Base-by-base conservation (phyloP, 2,797 vertebrate species). In the Sebastes cheni region DNA sequence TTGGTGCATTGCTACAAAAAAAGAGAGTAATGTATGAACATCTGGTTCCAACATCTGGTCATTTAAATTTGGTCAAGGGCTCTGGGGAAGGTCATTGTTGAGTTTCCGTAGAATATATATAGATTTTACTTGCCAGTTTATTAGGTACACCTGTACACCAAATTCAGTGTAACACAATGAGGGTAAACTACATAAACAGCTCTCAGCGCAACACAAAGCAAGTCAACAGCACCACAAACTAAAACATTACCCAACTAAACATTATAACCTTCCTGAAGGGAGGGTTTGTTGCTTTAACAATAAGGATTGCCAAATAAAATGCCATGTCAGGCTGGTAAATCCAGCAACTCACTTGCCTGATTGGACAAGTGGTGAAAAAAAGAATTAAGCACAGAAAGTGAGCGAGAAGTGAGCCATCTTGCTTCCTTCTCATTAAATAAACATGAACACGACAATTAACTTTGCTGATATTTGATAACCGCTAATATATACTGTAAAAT, bases 41-140 rank as follows among this genome's bases (percentile, higher is more conserved):
- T 75, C 73, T 80, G 67, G 22, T 56, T 12, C 23, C 12, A 68
- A 70, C 78, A 70, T 79, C 73, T 80, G 67, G 22, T 56, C 20
- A 18, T 70, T 68, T 50, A 30, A 25, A 66, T 50, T 8, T n/a
- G 16, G 22, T 55, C 25, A 52, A 67, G 14, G 16, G 2, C 12
- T 75, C 30, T 58, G 25, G n/a, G 6, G 42, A 67, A 70, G 29
- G 59, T 58, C 7, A 27, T 42, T 58, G n/a, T 22, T 56, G 20
- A 12, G 25, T 67, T 58, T 27, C n/a, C 9, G 6, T 20, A 55
- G 27, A 62, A 20, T 30, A 14, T 23, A 14, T 23, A 29, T 10
- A 27, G 2, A 32, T 23, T 42, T 42, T 18, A 67, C 10, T 4
- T 22, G 29, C 9, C 14, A 27, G n/a, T 67, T 61, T 34, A 65